phyloP scores from a whole-genome alignment of 2,113 vertebrate genomes.

The Catharus fuscescens region DNA sequence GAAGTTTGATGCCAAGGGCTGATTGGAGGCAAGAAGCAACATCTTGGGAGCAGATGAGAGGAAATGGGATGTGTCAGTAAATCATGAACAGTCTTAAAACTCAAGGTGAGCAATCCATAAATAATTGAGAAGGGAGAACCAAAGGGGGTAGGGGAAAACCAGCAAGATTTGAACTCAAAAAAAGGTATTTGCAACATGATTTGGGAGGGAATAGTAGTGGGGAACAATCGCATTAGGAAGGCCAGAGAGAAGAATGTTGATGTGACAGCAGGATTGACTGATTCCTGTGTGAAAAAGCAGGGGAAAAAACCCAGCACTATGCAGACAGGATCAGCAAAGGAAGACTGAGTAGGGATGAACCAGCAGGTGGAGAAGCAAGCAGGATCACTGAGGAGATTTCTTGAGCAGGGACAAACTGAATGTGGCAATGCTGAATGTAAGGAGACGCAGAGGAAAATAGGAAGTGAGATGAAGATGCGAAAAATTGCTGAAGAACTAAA shows the following conservation, averaged over 20 bases:
- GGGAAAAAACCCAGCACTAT: fast-evolving
- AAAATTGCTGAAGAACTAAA: neutral
- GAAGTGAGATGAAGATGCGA: neutral
- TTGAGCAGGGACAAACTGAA: neutral
- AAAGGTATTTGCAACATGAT: neutral
- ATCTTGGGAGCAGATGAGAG: slow-evolving; percentile 67
- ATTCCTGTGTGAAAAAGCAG: neutral
- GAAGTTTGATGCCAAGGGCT: slow-evolving; percentile 10
- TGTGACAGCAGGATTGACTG: neutral
- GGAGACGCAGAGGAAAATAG: neutral
- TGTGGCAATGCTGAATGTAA: neutral
- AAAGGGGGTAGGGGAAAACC: neutral
- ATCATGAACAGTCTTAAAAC: slow-evolving; percentile 46
- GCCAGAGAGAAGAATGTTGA: neutral
- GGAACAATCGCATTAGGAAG: neutral
- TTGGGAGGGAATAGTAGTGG: neutral
- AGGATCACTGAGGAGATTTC: neutral
- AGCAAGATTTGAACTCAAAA: neutral
- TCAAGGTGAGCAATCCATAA: slow-evolving; percentile 27
- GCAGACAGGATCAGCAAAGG: neutral
- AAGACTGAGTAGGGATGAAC: neutral
- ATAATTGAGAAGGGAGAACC: neutral
- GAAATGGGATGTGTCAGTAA: slow-evolving; percentile 51
- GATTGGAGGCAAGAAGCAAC: slow-evolving; percentile 31
- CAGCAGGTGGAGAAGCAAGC: neutral